phyloP scores from a whole-genome alignment of 2,888 invertebrate species.

The Malacosoma neustria region DNA sequence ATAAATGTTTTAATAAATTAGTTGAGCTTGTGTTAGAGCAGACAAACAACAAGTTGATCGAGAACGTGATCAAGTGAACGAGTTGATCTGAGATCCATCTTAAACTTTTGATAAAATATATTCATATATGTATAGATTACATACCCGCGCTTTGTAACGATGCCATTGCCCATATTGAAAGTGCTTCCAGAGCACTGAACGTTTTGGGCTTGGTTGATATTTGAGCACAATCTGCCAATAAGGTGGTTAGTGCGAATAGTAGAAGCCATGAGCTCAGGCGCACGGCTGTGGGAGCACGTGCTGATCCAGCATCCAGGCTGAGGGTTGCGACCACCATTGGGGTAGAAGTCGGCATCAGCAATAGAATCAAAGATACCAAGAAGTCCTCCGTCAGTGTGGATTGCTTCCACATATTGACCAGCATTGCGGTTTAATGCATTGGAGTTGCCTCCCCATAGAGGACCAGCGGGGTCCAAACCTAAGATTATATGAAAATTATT shows the following conservation, averaged over 20 bases:
- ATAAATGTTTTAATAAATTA: too few relatives aligned
- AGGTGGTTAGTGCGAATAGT: conserved; percentile 37
- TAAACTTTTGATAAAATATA: too few relatives aligned
- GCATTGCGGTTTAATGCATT: conserved; percentile 31
- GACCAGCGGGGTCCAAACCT: conserved; percentile 57
- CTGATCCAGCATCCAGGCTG: conserved; percentile 48
- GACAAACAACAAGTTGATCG: too few relatives aligned
- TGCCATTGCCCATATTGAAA: conserved; percentile 37
- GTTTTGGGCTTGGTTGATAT: conserved; percentile 29
- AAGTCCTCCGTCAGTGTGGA: conserved; percentile 48
- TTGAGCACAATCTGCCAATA: conserved; percentile 31
- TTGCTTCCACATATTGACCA: conserved; percentile 47
- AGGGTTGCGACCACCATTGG: conserved; percentile 46
- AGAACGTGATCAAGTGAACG: too few relatives aligned
- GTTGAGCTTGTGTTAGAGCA: too few relatives aligned
- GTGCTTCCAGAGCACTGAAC: conserved; percentile 25
- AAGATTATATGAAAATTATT: conserved; percentile 2
- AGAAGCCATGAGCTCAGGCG: conserved; percentile 38
- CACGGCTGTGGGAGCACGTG: conserved; percentile 47
- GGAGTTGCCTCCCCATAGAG: conserved; percentile 35
- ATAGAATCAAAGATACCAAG: conserved; percentile 43
- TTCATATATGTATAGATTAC: too few relatives aligned
- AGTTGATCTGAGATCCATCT: too few relatives aligned
- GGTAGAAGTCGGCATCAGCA: conserved; percentile 49
- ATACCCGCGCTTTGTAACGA: conserved; percentile 35